A percentile compares a stretch with the other conserved stretches of the same genome.
Conservation (phyloP, 2,797 vertebrate species). For the Sebastes trivittatus region DNA sequence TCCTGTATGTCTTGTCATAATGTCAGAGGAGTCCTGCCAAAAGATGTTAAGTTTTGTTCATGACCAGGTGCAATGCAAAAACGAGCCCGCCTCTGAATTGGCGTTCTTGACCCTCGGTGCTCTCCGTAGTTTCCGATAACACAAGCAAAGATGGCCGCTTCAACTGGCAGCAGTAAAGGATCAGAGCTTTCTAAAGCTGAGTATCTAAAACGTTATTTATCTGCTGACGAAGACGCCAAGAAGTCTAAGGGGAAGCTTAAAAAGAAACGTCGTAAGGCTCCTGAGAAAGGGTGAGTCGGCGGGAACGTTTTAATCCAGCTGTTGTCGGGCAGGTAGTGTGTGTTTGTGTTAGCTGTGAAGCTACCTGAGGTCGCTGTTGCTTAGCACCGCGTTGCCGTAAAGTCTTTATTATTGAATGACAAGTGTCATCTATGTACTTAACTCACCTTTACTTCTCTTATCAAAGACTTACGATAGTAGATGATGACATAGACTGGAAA, state of each 20-base stretch:
- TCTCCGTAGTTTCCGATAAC: slow-evolving; percentile 60
- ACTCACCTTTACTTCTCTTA: neutral
- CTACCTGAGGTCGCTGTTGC: slow-evolving; percentile 14
- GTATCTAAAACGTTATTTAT: slow-evolving; percentile 84
- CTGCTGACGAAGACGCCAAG: slow-evolving; percentile 63
- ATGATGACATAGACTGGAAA: slow-evolving; percentile 91
- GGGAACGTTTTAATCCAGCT: neutral
- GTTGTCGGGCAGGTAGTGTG: neutral
- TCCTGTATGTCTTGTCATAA: too few relatives aligned
- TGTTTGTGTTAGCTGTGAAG: slow-evolving; percentile 16
- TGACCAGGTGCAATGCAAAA: too few relatives aligned
- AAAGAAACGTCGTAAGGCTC: slow-evolving; percentile 73
- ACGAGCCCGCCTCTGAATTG: neutral
- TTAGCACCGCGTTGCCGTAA: neutral
- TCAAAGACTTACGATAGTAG: slow-evolving; percentile 90
- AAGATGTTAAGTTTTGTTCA: too few relatives aligned
- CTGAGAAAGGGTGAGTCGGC: slow-evolving; percentile 72
- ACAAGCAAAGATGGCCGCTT: slow-evolving; percentile 76
- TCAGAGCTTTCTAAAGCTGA: slow-evolving; percentile 79
- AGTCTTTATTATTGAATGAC: neutral
- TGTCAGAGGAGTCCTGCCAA: too few relatives aligned
- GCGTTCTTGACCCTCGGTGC: slow-evolving; percentile 33
- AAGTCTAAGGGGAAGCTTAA: slow-evolving; percentile 77
- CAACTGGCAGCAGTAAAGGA: slow-evolving; percentile 41
- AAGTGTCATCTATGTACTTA: neutral